Conservation (phyloP, 2,888 invertebrate species). For the Helicoverpa assulta region DNA sequence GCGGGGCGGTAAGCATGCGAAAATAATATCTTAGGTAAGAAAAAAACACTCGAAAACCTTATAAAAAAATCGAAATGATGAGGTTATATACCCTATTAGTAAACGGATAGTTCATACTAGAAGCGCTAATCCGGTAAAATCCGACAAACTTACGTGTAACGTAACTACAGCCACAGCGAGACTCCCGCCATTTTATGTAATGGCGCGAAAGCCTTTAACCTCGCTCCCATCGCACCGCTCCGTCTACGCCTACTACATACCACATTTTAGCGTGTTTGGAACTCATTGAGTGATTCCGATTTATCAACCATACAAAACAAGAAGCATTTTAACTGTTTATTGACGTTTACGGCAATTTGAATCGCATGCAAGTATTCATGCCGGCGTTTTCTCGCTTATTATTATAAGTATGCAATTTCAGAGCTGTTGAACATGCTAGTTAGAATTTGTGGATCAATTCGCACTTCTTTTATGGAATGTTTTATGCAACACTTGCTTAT, state of each 20-base stretch:
- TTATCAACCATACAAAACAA: conserved; percentile 31
- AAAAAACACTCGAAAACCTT: no score
- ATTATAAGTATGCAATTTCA: neutral
- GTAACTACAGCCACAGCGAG: conserved; percentile 3
- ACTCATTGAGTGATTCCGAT: conserved; percentile 38
- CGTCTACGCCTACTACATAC: conserved; percentile 27
- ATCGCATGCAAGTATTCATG: conserved; percentile 26
- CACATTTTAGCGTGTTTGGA: conserved; percentile 43
- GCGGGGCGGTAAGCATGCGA: no score
- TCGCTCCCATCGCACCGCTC: neutral
- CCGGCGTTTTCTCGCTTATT: conserved; percentile 5
- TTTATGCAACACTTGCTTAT: no score
- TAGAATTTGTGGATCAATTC: neutral
- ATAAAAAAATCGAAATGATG: neutral
- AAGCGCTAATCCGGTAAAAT: conserved; percentile 19
- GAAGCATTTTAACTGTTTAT: conserved; percentile 27
- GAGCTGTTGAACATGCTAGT: neutral
- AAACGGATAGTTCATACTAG: neutral
- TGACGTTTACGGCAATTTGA: conserved; percentile 33
- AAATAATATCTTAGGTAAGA: no score
- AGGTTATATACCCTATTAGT: neutral
- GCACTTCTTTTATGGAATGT: no score
- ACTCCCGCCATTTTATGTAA: conserved; percentile 41
- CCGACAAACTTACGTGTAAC: conserved; percentile 15
- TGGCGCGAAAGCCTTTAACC: conserved; percentile 48